phyloP scores from a whole-genome alignment of 2,797 vertebrate species.

The Acipenser transmontanus region DNA sequence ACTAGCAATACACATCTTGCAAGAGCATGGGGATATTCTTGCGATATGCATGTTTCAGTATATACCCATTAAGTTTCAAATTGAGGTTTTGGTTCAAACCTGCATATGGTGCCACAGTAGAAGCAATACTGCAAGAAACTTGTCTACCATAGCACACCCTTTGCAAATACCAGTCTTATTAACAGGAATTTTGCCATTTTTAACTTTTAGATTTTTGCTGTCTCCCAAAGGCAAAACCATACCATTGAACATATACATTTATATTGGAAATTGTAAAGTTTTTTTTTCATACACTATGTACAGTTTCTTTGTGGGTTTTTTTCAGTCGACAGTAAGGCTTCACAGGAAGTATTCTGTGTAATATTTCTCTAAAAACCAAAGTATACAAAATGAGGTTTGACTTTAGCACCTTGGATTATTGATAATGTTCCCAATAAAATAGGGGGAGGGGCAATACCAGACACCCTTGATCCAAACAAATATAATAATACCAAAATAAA shows the following conservation, averaged over 20 bases:
- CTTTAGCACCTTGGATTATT: slow-evolving; percentile 96
- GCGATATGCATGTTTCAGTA: too few relatives aligned
- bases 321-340: slow-evolving; percentile 90
- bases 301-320: slow-evolving; percentile 55
- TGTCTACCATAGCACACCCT: not conserved
- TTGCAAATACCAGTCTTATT: not conserved
- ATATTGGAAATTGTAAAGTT: slow-evolving; percentile 50
- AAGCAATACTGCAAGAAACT: too few relatives aligned
- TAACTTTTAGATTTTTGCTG: too few relatives aligned
- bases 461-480: slow-evolving; percentile 43
- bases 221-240: slow-evolving; percentile 14
- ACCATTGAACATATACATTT: slow-evolving; percentile 56
- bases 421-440: slow-evolving; percentile 75
- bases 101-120: not conserved
- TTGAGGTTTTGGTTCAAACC: not conserved
- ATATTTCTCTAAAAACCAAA: slow-evolving; percentile 78
- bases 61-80: too few relatives aligned
- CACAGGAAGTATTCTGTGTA: slow-evolving; percentile 88
- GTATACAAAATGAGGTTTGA: slow-evolving; percentile 89
- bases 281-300: slow-evolving; percentile 73
- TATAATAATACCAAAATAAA: too few relatives aligned
- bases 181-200: too few relatives aligned
- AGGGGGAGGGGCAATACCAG: slow-evolving; percentile 62
- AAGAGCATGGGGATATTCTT: not conserved
- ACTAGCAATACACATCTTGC: slow-evolving; percentile 12